Conservation (phyloP, 2,888 invertebrate species). For the Pterobdella sp. region DNA sequence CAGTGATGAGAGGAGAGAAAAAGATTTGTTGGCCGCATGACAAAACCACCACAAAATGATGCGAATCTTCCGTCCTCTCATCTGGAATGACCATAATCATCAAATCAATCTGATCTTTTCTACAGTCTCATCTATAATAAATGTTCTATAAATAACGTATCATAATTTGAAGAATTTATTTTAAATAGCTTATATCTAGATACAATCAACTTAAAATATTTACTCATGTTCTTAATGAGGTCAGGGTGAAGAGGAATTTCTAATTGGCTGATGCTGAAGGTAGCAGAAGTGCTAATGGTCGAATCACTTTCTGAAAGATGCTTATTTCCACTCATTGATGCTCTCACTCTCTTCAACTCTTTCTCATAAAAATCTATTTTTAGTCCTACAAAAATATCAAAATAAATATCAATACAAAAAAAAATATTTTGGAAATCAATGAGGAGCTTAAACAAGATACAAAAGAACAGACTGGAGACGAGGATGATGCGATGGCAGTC, state of each 20-base stretch:
- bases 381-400: no score
- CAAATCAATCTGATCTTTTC: no score
- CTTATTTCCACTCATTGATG: not conserved
- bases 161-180: no score
- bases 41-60: constrained; percentile 1
- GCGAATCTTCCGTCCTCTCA: no score
- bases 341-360: not conserved
- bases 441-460: not conserved
- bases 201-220: no score
- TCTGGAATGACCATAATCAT: no score
- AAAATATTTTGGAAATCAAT: no score
- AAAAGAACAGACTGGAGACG: constrained; percentile 3
- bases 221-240: not conserved
- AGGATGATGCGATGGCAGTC: constrained; percentile 3
- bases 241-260: not conserved
- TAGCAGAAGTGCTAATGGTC: not conserved
- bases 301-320: not conserved
- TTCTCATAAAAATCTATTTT: not conserved
- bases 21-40: constrained; percentile 5
- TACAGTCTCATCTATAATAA: no score
- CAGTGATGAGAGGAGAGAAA: constrained; percentile 1
- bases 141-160: no score
- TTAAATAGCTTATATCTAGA: no score
- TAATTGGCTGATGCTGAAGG: constrained; percentile 11
- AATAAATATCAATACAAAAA: no score